A percentile compares a stretch with the other conserved stretches of the same genome.
phyloP scores from a whole-genome alignment of 2,797 vertebrate species.

The Babyrousa celebensis region DNA sequence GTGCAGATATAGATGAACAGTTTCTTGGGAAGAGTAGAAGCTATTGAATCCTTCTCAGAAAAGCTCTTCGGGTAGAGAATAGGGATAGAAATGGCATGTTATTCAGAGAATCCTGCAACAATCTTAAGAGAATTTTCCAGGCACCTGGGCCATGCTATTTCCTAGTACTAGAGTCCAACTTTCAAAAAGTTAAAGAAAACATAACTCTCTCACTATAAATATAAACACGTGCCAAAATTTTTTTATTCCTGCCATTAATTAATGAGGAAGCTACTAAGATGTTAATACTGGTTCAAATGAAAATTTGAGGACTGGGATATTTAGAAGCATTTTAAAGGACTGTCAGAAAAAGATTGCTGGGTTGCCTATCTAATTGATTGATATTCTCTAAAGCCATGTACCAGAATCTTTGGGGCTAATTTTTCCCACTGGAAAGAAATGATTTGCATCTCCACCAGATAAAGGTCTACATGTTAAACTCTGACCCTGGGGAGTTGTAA shows the following conservation, averaged over 20 bases:
- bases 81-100: not conserved
- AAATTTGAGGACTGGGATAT: not conserved
- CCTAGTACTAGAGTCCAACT: not conserved
- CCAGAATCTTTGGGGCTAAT: not conserved
- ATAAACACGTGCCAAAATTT: not conserved
- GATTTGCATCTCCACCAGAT: not conserved
- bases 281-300: not conserved
- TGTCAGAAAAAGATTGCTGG: not conserved
- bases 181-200: not conserved
- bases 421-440: not conserved
- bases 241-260: too few species aligned
- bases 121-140: not conserved
- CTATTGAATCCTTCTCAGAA: conserved; percentile 18
- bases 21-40: conserved; percentile 58
- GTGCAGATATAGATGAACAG: not conserved
- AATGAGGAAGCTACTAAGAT: not conserved
- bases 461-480: not conserved
- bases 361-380: not conserved
- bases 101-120: conserved; percentile 10
- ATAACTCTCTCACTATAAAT: not conserved
- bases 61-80: not conserved
- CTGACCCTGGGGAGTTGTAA: not conserved
- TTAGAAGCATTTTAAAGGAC: not conserved
- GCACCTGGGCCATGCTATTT: not conserved
- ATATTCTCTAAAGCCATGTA: not conserved